Evolutionary conservation across 2,888 invertebrate species (phyloP).

Genomic region (Torymus aiolomorphi): DNA sequence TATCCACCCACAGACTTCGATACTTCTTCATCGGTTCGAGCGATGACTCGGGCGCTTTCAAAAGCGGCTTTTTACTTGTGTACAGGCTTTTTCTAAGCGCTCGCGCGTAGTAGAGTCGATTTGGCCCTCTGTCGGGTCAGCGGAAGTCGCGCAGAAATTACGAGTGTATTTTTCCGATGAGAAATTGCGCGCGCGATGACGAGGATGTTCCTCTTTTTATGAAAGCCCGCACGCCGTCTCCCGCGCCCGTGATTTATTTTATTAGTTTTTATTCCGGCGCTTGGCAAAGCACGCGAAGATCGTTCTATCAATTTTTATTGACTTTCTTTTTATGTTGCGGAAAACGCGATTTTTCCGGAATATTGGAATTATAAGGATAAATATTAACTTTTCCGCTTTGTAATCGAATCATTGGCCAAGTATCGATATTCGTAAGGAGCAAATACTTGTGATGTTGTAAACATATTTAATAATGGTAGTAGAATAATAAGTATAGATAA

Average conservation of each 20-base stretch:
- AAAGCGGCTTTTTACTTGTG: conserved; percentile 42
- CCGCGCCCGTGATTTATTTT: conserved; percentile 41
- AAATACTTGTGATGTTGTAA: too few species aligned
- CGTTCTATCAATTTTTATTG: conserved; percentile 27
- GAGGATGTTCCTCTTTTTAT: conserved; percentile 26
- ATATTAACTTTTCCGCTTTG: neutral
- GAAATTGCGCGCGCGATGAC: conserved; percentile 46
- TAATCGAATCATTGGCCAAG: too few species aligned
- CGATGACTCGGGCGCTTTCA: conserved; percentile 46
- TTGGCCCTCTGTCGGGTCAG: conserved; percentile 33
- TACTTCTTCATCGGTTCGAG: conserved; percentile 52
- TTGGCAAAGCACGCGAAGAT: neutral
- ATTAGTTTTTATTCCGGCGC: conserved; percentile 30
- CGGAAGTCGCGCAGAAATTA: conserved; percentile 47
- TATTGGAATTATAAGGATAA: neutral
- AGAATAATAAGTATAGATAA: too few species aligned
- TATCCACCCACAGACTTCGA: conserved; percentile 48
- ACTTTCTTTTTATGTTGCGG: neutral
- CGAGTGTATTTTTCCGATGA: conserved; percentile 53
- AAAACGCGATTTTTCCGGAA: neutral
- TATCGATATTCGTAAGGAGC: too few species aligned
- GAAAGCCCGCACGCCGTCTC: neutral
- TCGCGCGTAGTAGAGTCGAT: conserved; percentile 32
- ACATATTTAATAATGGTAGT: too few species aligned
- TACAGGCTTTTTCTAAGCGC: conserved; percentile 44